These are phyloP conservation scores for Tyto alba DNA, from an alignment of 2,113 vertebrate species.

Conservation along the genomic window DNA sequence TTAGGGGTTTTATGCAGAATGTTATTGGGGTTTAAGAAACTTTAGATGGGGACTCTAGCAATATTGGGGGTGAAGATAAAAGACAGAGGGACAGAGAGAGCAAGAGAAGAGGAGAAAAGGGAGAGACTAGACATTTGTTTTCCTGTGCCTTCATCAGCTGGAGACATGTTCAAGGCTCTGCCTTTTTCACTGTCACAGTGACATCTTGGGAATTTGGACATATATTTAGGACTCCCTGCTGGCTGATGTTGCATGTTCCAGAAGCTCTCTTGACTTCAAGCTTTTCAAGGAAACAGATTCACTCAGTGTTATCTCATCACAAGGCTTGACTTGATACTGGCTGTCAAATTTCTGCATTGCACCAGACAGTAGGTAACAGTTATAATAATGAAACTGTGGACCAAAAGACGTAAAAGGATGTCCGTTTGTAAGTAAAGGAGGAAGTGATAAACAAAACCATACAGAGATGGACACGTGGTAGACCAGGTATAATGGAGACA, in stretches of 20 bases:
- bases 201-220: neutral
- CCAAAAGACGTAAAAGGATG: neutral
- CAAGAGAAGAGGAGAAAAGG: neutral
- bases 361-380: neutral
- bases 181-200: neutral
- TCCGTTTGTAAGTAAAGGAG: neutral
- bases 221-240: neutral
- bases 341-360: neutral
- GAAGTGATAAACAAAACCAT: neutral
- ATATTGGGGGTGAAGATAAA: neutral
- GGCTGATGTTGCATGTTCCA: neutral
- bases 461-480: neutral
- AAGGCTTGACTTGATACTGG: neutral
- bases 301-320: neutral
- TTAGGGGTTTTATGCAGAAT: neutral
- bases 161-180: neutral
- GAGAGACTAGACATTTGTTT: neutral
- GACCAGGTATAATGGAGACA: neutral
- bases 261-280: neutral
- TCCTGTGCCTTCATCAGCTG: neutral
- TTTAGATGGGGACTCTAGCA: neutral
- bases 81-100: neutral
- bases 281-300: neutral
- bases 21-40: neutral
- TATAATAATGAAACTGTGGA: neutral